Evolutionary conservation across 2,797 vertebrate species (phyloP), one percentile per base, ranked within the genome.

Genomic region (Harpagifer antarcticus): DNA sequence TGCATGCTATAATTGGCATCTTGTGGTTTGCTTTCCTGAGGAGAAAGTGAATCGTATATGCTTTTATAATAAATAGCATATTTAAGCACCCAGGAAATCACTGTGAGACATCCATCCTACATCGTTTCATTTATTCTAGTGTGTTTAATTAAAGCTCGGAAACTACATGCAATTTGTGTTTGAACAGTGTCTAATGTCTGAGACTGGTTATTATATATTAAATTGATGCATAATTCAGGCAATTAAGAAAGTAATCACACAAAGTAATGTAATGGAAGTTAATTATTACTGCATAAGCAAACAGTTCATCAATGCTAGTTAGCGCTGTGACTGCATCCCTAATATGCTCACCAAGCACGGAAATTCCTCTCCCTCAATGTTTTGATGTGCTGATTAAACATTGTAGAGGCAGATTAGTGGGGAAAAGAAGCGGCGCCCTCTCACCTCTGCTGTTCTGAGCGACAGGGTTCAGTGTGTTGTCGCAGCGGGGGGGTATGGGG

Each of bases 171-270:
- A 97, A 97, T 98, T 98, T 98, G 97, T 97, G 98, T 98, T 97
- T 99, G 96, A 97, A 96, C 96, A 97, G 96, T 97, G 97, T 98
- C 97, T 99, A 97, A 98, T 99, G 98, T 97, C 96, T 99, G 97
- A 96, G 97, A 97, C 97, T 99, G 97, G 96, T 99, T 99, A 99
- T 99, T 99, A 99, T 98, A 99, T 99, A 99, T 99, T 99, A 99
- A 99, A 99, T 99, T 98, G 98, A 99, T 99, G 98, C 98, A 99
- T 99, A 99, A 99, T 99, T 99, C 98, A 99, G 98, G 97, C 98
- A 99, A 99, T 99, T 99, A 99, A 99, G 98, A 99, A 99, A 99
- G 98, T 99, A 99, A 99, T 99, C 98, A 99, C 97, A 99, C 98
- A 99, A 99, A 99, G 97, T 99, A 99, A 99, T 99, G 98, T 99